Evolutionary conservation across 2,888 invertebrate genomes (phyloP), one percentile per base, ranked within the genome.

Genomic region (Noctua fimbriata): DNA sequence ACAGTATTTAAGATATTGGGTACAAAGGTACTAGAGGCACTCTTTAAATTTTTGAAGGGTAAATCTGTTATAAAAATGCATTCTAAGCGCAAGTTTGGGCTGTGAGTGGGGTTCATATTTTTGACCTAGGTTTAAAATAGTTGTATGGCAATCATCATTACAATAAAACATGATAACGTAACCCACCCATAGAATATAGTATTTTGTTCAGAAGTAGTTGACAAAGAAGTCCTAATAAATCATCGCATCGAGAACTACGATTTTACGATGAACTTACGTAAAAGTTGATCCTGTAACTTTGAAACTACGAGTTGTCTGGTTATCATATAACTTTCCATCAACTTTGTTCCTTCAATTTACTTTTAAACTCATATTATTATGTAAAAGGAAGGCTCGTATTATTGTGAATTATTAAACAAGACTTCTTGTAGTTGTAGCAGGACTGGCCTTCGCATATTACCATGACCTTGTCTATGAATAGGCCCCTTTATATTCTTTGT

Each of bases 381-480:
- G 6, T 74, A 47, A 72, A 80, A 75, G 18, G 32, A 28, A 63
- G 52, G 55, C 63, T 60, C 41, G n/a, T 69, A 36, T 65, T 84
- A 69, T 70, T n/a, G 71, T 87, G 76, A 81, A 86, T 87, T 80
- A 81, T 79, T 85, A 79, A 88, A 78, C 75, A 73, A 76, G 69
- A 67, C 58, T 82, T 71, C 67, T 85, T 79, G 75, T 77, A 73
- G 75, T 58, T 76, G 52, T 71, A 60, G 47, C 69, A 74, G 52
- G 60, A 65, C 36, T 67, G 85, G 79, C 89, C 88, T 87, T 87
- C 83, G 66, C 78, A 79, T 83, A 85, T 83, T 84, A 83, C 82
- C 82, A 79, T 76, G 87, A 85, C 89, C 90, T 90, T 88, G 87
- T 85, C 90, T 89, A 88, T 84, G 87, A 87, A 90, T 89, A 89